These are phyloP conservation scores for Tapirus terrestris DNA, from an alignment of 2,113 vertebrate genomes.

Conservation along the genomic window DNA sequence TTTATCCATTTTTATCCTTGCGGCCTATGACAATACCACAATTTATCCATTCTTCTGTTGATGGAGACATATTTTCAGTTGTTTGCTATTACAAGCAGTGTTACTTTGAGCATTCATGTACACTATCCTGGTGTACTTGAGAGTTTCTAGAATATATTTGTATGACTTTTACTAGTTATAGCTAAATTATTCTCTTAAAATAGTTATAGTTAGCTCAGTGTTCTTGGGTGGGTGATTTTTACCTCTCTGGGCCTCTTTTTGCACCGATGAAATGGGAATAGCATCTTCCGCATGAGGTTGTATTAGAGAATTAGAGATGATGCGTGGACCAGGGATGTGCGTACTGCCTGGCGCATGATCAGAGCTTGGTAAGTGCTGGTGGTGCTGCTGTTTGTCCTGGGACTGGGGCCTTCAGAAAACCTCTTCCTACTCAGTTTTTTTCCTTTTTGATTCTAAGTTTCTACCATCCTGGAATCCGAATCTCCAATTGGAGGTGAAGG, in stretches of 20 bases:
- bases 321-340: accelerated
- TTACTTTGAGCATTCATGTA: neutral
- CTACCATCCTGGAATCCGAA: neutral
- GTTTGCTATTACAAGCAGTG: accelerated
- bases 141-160: conserved; percentile 4
- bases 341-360: neutral
- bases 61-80: neutral
- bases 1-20: neutral
- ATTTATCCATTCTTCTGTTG: neutral
- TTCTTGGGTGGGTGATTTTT: neutral
- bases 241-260: neutral
- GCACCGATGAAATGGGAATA: neutral
- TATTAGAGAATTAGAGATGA: too few relatives aligned
- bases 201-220: neutral
- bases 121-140: neutral
- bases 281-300: neutral
- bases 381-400: neutral
- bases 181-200: neutral
- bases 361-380: neutral
- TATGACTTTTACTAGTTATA: neutral
- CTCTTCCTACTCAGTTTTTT: neutral
- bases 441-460: neutral
- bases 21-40: neutral
- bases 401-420: neutral
- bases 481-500: neutral